Percentiles rank a stretch among this genome's conserved stretches.
These are phyloP conservation scores for Lepus europaeus DNA, from an alignment of 2,113 vertebrate species.

Conservation along the genomic window DNA sequence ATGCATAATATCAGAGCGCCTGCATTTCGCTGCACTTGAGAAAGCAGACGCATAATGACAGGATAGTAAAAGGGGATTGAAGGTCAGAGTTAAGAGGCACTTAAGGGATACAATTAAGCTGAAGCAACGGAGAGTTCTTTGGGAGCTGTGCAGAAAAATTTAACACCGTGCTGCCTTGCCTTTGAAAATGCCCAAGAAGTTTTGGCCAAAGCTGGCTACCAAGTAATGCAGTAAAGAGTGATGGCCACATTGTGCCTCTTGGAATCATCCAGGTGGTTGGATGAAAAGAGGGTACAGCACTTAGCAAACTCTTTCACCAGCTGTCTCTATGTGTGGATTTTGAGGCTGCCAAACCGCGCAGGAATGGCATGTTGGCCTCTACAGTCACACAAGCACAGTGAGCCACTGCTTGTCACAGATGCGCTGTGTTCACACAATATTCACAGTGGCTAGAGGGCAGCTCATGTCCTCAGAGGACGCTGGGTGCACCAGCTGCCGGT, in stretches of 20 bases:
- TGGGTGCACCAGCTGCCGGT: conserved; percentile 60
- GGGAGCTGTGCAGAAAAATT: not conserved
- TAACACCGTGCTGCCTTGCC: not conserved
- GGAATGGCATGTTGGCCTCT: not conserved
- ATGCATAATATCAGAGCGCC: not conserved
- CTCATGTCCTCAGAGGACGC: conserved; percentile 49
- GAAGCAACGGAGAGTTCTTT: conserved; percentile 7
- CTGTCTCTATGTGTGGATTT: not conserved
- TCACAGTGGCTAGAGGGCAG: conserved; percentile 48
- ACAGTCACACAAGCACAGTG: not conserved
- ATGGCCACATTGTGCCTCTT: conserved; percentile 16
- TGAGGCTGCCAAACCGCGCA: not conserved
- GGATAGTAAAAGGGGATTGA: not conserved
- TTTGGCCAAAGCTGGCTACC: not conserved
- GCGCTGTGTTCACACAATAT: not conserved
- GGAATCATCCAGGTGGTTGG: conserved; percentile 64
- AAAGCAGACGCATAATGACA: not conserved
- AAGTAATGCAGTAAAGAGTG: not conserved
- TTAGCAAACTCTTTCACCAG: conserved; percentile 48
- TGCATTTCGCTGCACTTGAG: not conserved
- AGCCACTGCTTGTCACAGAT: conserved; percentile 34
- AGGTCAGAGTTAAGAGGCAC: conserved; percentile 24
- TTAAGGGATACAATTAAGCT: not conserved
- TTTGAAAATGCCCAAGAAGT: conserved; percentile 34
- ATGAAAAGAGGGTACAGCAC: not conserved